phyloP scores from a whole-genome alignment of 2,797 vertebrate species.

The Pteronotus mesoamericanus region DNA sequence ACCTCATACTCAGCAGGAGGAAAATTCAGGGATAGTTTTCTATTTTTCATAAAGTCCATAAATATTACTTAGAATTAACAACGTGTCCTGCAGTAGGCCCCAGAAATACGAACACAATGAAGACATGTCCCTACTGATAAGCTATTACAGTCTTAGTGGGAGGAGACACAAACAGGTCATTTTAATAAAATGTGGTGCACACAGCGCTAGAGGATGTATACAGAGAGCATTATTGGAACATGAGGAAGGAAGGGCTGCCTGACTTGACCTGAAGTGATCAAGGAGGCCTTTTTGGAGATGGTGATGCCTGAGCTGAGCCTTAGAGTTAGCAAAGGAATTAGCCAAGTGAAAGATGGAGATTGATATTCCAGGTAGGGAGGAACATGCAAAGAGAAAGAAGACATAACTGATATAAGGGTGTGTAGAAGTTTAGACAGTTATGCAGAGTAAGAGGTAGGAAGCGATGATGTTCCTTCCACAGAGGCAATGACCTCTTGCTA shows the following conservation, averaged over 20 bases:
- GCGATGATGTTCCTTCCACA: not conserved
- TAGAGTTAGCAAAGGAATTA: not conserved
- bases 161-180: not conserved
- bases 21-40: not conserved
- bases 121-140: not conserved
- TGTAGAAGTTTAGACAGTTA: not conserved
- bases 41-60: not conserved
- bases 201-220: not conserved
- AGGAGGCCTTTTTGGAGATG: not conserved
- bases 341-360: not conserved
- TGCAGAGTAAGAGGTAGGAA: not conserved
- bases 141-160: not conserved
- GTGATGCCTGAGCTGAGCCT: not conserved
- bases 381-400: not conserved
- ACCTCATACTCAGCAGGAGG: not conserved
- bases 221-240: not conserved
- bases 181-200: not conserved
- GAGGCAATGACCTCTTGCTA: not conserved
- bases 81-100: not conserved
- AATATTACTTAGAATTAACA: conserved; percentile 34
- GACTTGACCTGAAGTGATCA: not conserved
- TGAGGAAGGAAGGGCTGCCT: not conserved
- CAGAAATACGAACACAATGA: not conserved
- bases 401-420: not conserved
- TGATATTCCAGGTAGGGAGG: not conserved